Conservation (phyloP, 2,888 invertebrate genomes). For the Hirtodrosophila alboralis region DNA sequence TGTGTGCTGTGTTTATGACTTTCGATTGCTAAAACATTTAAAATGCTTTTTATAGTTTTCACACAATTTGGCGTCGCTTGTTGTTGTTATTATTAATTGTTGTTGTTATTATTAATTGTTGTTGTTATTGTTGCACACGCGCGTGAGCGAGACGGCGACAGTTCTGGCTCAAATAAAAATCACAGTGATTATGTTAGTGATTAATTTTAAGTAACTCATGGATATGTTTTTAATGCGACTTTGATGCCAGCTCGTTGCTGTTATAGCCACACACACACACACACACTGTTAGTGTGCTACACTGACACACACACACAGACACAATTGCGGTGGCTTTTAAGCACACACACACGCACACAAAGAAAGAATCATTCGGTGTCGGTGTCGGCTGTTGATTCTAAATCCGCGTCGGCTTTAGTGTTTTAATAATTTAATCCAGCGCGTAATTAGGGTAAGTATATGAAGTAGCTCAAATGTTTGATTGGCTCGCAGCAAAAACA, state of each 20-base stretch:
- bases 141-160: conserved; percentile 35
- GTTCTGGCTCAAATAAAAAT: conserved; percentile 69
- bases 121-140: conserved; percentile 65
- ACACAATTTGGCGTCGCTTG: conserved; percentile 44
- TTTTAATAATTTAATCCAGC: conserved; percentile 83
- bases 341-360: conserved; percentile 16
- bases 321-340: conserved; percentile 32
- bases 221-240: conserved; percentile 78
- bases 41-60: conserved; percentile 61
- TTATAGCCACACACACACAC: conserved; percentile 35
- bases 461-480: conserved; percentile 48
- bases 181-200: conserved; percentile 79
- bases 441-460: conserved; percentile 82
- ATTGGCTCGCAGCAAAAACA: conserved; percentile 32
- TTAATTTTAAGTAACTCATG: conserved; percentile 80
- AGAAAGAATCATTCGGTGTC: conserved; percentile 23
- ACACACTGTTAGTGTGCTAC: background rate
- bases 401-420: conserved; percentile 80
- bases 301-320: conserved; percentile 16
- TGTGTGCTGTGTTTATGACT: conserved; percentile 24
- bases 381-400: conserved; percentile 63
- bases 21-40: conserved; percentile 52
- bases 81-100: conserved; percentile 19
- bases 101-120: conserved; percentile 24
- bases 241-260: conserved; percentile 62